Conservation (phyloP, 1,140 invertebrate genomes). For the Drosophila mojavensis region DNA sequence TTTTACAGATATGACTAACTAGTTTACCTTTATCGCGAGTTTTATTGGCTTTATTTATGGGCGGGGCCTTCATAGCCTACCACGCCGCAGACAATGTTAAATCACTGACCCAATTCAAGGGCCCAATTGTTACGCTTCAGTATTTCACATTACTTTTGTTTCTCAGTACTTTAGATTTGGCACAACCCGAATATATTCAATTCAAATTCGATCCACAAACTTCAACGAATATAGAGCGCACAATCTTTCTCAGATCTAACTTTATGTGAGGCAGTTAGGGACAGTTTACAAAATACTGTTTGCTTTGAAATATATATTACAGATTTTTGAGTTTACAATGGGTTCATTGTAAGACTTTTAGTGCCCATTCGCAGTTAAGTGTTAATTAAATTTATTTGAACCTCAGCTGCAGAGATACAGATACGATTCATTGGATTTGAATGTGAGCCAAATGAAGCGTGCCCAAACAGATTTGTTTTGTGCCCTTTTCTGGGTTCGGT, state of each 20-base stretch:
- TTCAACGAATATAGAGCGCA: too few relatives aligned
- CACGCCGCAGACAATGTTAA: slow-evolving; percentile 38
- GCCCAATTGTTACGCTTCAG: slow-evolving; percentile 36
- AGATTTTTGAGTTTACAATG: slow-evolving; percentile 22
- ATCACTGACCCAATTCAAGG: slow-evolving; percentile 71
- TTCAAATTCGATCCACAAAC: background rate
- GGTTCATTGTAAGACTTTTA: slow-evolving; percentile 39
- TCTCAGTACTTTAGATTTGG: slow-evolving; percentile 7
- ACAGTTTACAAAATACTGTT: too few relatives aligned
- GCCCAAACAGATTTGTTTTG: slow-evolving; percentile 58
- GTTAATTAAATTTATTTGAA: slow-evolving; percentile 76
- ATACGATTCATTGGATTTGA: slow-evolving; percentile 44
- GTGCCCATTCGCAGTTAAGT: slow-evolving; percentile 57
- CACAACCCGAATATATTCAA: background rate
- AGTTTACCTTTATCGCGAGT: slow-evolving; percentile 52
- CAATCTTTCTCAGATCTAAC: too few relatives aligned
- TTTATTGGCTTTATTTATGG: slow-evolving; percentile 25
- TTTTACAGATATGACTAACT: slow-evolving; percentile 16
- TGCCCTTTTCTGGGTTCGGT: slow-evolving; percentile 45
- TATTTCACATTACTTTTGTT: slow-evolving; percentile 42
- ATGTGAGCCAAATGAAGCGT: slow-evolving; percentile 70
- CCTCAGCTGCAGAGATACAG: slow-evolving; percentile 26
- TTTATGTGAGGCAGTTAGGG: too few relatives aligned
- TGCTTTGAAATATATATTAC: background rate
- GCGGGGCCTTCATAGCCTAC: slow-evolving; percentile 13